Percentiles rank a stretch among this genome's conserved stretches.
These are phyloP conservation scores for Vidua chalybeata DNA, from an alignment of 2,113 vertebrate species.

Conservation along the genomic window DNA sequence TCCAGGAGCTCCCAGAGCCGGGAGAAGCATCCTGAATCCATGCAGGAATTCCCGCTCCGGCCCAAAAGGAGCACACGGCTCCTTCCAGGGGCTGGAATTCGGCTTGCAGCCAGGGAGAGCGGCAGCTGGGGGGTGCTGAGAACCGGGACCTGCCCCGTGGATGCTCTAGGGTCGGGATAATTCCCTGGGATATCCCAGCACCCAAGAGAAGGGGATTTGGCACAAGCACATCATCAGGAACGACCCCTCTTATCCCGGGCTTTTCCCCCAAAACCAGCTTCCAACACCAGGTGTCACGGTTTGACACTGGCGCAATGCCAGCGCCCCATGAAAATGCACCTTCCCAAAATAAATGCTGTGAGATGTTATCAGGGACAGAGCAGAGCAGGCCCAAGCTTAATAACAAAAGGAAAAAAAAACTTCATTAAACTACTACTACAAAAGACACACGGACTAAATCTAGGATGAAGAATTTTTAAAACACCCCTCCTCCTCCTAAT, in stretches of 20 bases:
- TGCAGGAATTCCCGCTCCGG: fast-evolving
- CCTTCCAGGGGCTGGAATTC: fast-evolving
- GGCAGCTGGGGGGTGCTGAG: not conserved
- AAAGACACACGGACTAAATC: too few relatives aligned
- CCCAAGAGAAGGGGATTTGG: not conserved
- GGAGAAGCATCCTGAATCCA: fast-evolving
- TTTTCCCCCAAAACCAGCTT: not conserved
- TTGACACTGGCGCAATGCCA: too few relatives aligned
- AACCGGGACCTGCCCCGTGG: fast-evolving
- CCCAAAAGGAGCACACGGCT: fast-evolving
- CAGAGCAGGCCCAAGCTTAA: too few relatives aligned
- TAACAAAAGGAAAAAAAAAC: too few relatives aligned
- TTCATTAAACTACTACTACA: too few relatives aligned
- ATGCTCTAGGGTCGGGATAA: fast-evolving
- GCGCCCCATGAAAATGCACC: too few relatives aligned
- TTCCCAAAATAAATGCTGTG: too few relatives aligned
- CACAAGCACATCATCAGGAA: fast-evolving
- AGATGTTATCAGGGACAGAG: too few relatives aligned
- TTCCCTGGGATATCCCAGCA: not conserved
- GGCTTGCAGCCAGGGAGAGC: fast-evolving
- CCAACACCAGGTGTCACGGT: not conserved
- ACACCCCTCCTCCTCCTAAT: too few relatives aligned
- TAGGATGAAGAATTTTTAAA: too few relatives aligned
- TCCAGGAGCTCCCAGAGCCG: not conserved
- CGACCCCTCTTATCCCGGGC: fast-evolving